Base-by-base conservation (phyloP, 1,140 invertebrate genomes). In the Drosophila novamexicana region DNA sequence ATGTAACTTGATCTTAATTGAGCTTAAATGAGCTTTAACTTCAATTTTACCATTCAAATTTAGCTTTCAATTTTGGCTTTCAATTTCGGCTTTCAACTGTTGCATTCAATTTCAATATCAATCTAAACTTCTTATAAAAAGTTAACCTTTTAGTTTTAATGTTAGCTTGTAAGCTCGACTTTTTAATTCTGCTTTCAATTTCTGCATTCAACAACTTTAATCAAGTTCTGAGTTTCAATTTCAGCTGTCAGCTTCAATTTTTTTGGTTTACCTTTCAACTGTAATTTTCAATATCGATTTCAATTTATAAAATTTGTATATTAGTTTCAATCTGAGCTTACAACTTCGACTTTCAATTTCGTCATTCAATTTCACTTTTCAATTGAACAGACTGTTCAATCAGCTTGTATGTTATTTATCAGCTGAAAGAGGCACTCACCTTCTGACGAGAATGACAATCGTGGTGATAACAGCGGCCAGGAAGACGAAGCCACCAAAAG, bases 401-500 rank as follows among this genome's bases (percentile, higher is more conserved):
- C 45, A 22, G 45, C 12, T 49, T 29, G 22, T 29, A 29, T 29
- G 2, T 29, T 4, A 29, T 29, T 5, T 29, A 29, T 29, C 22
- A 29, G 3, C 5, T 29, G 22, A 5, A 29, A 5, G 22, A 29
- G 36, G 1, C 39, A 89, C 94, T 95, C 94, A 98, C 97, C 97
- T 98, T 94, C 96, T 94, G 63, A 98, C 95, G 63, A 98, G 93
- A 53, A 98, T 97, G 57, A 98, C 96, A 53, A 98, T 96, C 6
- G 97, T 97, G 1, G 97, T 98, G 64, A 98, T 95, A 62, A 98
- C 95, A 12, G 97, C 97, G 29, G 97, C 96, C 16, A 98, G 94
- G 83, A 98, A 97, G 0, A 98, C 96, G 77, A 98, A 96, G 6
- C 96, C 97, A 57, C 97, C 97, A 91, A 98, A 98, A 0, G 97